Evolutionary conservation across 2,888 invertebrate species (phyloP), one percentile per base, ranked within the genome.

Genomic region (Acanthosoma haemorrhoidale): DNA sequence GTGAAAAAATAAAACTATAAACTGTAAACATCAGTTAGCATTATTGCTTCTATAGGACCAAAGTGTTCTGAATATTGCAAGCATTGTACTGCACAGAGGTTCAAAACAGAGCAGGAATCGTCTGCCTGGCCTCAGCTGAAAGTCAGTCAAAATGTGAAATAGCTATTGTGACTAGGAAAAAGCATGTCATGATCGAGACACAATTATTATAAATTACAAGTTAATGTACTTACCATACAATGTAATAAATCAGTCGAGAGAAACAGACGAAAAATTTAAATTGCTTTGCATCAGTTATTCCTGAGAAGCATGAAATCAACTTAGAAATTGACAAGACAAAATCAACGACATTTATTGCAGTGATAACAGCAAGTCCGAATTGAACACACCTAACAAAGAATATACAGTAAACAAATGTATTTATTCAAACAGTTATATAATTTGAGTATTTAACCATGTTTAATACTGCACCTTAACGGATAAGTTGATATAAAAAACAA

Each of bases 401-500:
- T 29, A 21, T n/a, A 16, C 25, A 59, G 39, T 18, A 38, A 21
- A 6, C 15, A 18, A 5, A 58, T 11, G 11, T 16, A 3, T 18
- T 16, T 5, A 43, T 51, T 3, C 15, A 39, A 31, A 32, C 51
- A 21, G 2, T 18, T n/a, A n/a, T 25, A 51, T 25, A 51, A 18
- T 15, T 16, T 4, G 9, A 43, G 13, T 68, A 16, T 21, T 29
- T 1, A 36, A 8, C 9, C 8, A 11, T 8, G 36, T 9, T 39
- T 6, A 9, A 11, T n/a, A n/a, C n/a, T n/a, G n/a, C 25, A 72
- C 71, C 70, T 71, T 41, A 71, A 34, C 9, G 73, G 71, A 34
- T 68, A 73, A 16, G 71, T 73, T 21, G 71, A 68, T 34, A 73
- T 63, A 43, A 73, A 73, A 51, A 73, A 73, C 16, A 73, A 63